Percentiles rank a stretch among this genome's conserved stretches.
These are phyloP conservation scores for Drosophila ezoana DNA, from an alignment of 2,888 invertebrate genomes.

Conservation along the genomic window DNA sequence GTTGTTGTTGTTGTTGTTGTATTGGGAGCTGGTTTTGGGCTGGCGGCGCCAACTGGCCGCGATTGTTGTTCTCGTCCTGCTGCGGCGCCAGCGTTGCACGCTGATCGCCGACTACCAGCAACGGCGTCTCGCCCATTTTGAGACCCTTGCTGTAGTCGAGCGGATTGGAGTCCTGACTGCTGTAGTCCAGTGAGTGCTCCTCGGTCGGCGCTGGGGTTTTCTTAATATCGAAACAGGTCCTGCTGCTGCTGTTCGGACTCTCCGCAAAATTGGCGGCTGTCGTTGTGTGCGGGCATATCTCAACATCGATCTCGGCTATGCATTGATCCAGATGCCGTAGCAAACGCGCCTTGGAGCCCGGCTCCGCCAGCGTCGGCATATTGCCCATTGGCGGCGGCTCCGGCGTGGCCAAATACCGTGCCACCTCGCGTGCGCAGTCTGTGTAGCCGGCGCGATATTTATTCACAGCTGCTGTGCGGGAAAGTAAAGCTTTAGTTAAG, in stretches of 20 bases:
- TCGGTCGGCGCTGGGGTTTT: constrained; percentile 73
- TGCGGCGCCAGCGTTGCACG: constrained; percentile 50
- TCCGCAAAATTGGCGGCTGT: constrained; percentile 74
- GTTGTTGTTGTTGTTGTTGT: constrained; percentile 24
- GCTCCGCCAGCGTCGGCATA: constrained; percentile 86
- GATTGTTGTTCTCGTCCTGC: constrained; percentile 83
- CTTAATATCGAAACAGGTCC: constrained; percentile 79
- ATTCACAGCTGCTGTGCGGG: constrained; percentile 74
- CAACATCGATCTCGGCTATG: constrained; percentile 87
- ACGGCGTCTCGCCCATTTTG: constrained; percentile 49
- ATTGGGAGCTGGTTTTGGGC: constrained; percentile 29
- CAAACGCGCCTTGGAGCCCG: constrained; percentile 87
- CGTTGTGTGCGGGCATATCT: constrained; percentile 85
- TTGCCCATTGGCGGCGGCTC: constrained; percentile 84
- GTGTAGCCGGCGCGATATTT: constrained; percentile 87
- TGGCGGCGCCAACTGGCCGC: constrained; percentile 56
- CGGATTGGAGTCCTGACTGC: constrained; percentile 85
- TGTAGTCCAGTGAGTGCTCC: constrained; percentile 83
- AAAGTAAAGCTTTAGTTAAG: background rate
- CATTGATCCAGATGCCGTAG: constrained; percentile 87
- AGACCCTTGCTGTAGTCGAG: constrained; percentile 86
- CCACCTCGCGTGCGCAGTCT: constrained; percentile 88
- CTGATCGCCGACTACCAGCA: constrained; percentile 31
- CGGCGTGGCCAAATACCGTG: constrained; percentile 84
- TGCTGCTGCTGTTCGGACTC: constrained; percentile 81